Evolutionary conservation across 2,888 invertebrate genomes (phyloP), one percentile per base, ranked within the genome.

Genomic region (Melipona beecheii): DNA sequence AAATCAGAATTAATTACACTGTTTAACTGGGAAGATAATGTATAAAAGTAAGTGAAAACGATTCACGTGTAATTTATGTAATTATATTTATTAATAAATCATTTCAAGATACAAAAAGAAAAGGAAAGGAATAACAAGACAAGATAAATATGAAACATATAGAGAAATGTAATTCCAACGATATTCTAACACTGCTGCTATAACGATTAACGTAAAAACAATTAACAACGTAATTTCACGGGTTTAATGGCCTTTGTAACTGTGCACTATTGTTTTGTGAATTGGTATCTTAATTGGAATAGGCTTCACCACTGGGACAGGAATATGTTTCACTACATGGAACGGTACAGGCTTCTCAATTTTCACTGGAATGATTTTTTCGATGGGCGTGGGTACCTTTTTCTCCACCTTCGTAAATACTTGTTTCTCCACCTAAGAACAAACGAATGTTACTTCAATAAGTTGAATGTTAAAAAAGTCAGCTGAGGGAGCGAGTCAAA

Each of bases 291-390:
- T 96, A 60, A 97, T 96, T 17, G 97, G 97, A 15, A 96, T 95
- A 2, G 96, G 96, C 88, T 96, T 96, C 73, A 96, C 95, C 78
- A 96, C 96, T 0, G 96, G 96, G 62, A 96, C 96, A 27, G 96
- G 96, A 0, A 97, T 96, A 2, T 94, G 94, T 90, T 95, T 96
- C 87, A 96, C 96, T 0, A 97, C 96, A 0, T 96, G 96, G 90
- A 96, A 96, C 0, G 97, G 97, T 21, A 97, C 96, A 0, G 96
- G 96, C 91, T 97, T 97, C 88, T 96, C 96, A 0, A 97, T 95
- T 0, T 96, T 96, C 75, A 96, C 95, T 0, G 96, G 95, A 3
- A 97, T 95, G 88, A 96, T 96, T 91, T 96, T 96, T 73, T 96
- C 95, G 11, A 97, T 95, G 0, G 97, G 97, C 0, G 96, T 96